Conservation (phyloP, 37 sponge, comb jelly and placozoan species). For the Lycopodina hypogea region DNA sequence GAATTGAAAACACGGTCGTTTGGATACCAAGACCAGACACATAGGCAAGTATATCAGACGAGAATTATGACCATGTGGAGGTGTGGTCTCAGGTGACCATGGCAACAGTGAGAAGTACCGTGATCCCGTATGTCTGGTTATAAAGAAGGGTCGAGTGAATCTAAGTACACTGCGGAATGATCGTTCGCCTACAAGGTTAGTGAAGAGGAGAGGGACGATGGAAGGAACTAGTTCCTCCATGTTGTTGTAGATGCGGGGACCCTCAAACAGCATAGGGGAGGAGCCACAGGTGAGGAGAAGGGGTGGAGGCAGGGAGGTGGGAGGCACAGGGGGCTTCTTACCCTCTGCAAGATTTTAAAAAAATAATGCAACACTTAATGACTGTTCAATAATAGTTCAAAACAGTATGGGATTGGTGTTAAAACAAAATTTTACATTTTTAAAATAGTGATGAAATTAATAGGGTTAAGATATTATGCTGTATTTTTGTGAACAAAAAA, state of each 20-base stretch:
- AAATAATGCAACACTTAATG: too few relatives aligned
- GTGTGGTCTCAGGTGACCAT: not conserved
- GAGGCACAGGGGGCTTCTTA: not conserved
- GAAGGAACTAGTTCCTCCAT: slow-evolving; percentile 36
- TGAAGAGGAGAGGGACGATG: slow-evolving; percentile 48
- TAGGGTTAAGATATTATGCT: too few relatives aligned
- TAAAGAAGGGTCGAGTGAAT: slow-evolving; percentile 63
- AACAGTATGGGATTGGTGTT: too few relatives aligned
- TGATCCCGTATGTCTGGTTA: slow-evolving; percentile 6
- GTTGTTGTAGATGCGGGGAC: slow-evolving; percentile 20
- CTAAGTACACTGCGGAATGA: slow-evolving; percentile 36
- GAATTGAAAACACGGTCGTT: slow-evolving; percentile 55
- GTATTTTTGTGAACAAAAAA: too few relatives aligned
- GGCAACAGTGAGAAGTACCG: slow-evolving; percentile 22
- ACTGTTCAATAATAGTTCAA: too few relatives aligned
- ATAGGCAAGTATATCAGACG: slow-evolving; percentile 59
- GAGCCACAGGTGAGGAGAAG: not conserved
- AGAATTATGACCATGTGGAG: slow-evolving; percentile 12
- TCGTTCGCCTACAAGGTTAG: slow-evolving; percentile 40
- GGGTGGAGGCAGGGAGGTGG: not conserved
- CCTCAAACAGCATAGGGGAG: slow-evolving; percentile 27
- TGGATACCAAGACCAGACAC: slow-evolving; percentile 54
- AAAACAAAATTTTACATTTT: too few relatives aligned
- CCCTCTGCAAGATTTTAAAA: not conserved
- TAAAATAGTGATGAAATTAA: too few relatives aligned